These are phyloP conservation scores for Tipula vernalis DNA, from an alignment of 2,888 invertebrate species.

Conservation along the genomic window DNA sequence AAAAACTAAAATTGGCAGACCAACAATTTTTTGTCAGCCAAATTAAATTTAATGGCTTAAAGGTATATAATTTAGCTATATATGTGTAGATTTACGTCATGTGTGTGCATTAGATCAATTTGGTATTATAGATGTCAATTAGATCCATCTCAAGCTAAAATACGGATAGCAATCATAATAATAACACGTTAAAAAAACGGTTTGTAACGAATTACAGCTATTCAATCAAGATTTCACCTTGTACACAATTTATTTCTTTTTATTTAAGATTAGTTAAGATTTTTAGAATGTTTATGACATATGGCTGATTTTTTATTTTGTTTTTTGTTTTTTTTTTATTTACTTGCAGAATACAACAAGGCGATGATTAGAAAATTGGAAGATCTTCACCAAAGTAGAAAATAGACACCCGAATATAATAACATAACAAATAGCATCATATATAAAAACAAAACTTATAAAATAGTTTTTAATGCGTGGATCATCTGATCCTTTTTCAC, in stretches of 20 bases:
- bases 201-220: background rate
- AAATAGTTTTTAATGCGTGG: slow-evolving; percentile 11
- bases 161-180: background rate
- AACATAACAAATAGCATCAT: background rate
- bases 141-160: background rate
- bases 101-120: background rate
- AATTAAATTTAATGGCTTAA: background rate
- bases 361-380: background rate
- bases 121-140: background rate
- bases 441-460: background rate
- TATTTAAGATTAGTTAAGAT: background rate
- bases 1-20: background rate
- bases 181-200: background rate
- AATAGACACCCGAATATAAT: background rate
- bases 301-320: background rate
- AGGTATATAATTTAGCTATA: background rate
- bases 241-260: background rate
- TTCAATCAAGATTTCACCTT: background rate
- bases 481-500: slow-evolving; percentile 12
- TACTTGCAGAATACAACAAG: background rate
- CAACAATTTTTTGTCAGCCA: background rate
- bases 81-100: background rate
- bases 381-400: background rate
- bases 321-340: background rate
- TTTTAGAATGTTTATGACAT: background rate